These are phyloP conservation scores for Rhagonycha lutea DNA, from an alignment of 2,888 invertebrate genomes.

Conservation along the genomic window DNA sequence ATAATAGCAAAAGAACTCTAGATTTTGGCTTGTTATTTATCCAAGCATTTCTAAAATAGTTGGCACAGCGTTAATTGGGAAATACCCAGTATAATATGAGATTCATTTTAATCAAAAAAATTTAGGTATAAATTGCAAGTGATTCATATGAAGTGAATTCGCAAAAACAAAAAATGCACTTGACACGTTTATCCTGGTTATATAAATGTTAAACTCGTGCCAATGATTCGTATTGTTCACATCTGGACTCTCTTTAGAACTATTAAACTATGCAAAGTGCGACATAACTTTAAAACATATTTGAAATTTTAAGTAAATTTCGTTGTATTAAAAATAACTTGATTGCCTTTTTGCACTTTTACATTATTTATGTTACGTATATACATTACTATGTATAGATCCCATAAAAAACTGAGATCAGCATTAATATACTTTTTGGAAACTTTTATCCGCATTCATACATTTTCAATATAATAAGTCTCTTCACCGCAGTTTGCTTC, in stretches of 20 bases:
- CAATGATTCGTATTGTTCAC: slow-evolving; percentile 26
- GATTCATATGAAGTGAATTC: background rate
- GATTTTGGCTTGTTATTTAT: too few species aligned
- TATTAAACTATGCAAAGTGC: slow-evolving; percentile 19
- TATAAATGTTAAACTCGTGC: slow-evolving; percentile 22
- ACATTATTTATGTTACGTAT: background rate
- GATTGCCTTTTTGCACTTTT: background rate
- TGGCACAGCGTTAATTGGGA: too few species aligned
- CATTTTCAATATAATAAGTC: slow-evolving; percentile 29
- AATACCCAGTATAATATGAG: background rate
- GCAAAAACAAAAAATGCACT: slow-evolving; percentile 3
- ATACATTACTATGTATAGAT: background rate
- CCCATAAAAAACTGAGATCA: background rate
- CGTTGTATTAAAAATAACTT: background rate
- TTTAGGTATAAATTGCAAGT: background rate
- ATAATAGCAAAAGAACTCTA: too few species aligned
- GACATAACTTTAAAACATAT: slow-evolving; percentile 19
- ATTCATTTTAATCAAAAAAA: background rate
- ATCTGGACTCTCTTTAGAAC: slow-evolving; percentile 20
- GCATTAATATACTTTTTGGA: background rate
- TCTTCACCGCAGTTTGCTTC: slow-evolving; percentile 27
- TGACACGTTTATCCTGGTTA: slow-evolving; percentile 21
- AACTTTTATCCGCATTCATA: slow-evolving; percentile 5
- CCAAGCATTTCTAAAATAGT: too few species aligned
- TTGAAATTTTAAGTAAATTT: slow-evolving; percentile 11